Evolutionary conservation across 2,797 vertebrate species (phyloP).

Genomic region (Muraenolepis orangiensis): DNA sequence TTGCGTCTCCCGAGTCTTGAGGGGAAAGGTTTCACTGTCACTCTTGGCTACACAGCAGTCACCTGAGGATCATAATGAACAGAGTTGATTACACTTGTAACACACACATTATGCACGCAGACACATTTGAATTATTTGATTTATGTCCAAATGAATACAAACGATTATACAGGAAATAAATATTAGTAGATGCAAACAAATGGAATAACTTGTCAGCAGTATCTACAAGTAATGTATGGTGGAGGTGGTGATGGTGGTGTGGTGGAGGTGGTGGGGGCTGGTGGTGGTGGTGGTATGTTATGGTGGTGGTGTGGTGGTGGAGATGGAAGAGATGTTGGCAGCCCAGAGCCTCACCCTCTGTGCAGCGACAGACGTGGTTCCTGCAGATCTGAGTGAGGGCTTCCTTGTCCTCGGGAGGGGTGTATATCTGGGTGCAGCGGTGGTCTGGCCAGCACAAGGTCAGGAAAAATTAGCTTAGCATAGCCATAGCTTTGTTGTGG

Average conservation of each 20-base stretch:
- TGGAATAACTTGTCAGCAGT: not conserved
- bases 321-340: no score
- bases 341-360: conserved; percentile 55
- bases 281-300: no score
- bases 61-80: conserved; percentile 51
- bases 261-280: not conserved
- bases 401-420: conserved; percentile 56
- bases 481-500: not conserved
- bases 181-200: no score
- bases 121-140: not conserved
- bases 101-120: not conserved
- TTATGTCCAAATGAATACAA: not conserved
- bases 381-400: conserved; percentile 67
- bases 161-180: no score
- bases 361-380: conserved; percentile 68
- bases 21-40: conserved; percentile 27
- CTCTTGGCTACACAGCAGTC: conserved; percentile 69
- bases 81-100: not conserved
- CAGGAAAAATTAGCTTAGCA: not conserved
- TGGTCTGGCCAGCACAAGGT: conserved; percentile 53
- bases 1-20: conserved; percentile 35
- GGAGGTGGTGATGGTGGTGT: not conserved
- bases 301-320: not conserved
- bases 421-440: conserved; percentile 68
- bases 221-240: not conserved